Conservation (phyloP, 1,140 invertebrate species). For the Drosophila obscura region DNA sequence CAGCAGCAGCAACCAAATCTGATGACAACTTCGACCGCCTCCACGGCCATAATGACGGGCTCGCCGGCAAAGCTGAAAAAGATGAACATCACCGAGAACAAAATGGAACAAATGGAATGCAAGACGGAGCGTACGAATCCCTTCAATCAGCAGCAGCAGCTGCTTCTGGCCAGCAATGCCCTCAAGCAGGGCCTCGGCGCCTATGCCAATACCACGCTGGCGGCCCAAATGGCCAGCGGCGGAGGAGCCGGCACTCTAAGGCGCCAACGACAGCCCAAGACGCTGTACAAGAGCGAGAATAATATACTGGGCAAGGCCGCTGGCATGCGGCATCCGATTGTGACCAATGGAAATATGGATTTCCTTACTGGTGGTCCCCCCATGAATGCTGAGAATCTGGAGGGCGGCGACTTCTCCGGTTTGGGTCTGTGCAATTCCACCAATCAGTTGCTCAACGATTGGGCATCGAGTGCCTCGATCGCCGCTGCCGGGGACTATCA, state of each 20-base stretch:
- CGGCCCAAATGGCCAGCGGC: conserved; percentile 74
- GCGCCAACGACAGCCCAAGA: conserved; percentile 79
- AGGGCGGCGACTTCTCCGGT: conserved; percentile 60
- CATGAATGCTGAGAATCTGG: conserved; percentile 28
- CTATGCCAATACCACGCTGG: conserved; percentile 78
- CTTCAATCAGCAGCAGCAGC: conserved; percentile 78
- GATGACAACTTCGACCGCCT: conserved; percentile 78
- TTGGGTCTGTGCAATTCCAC: conserved; percentile 76
- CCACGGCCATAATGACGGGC: conserved; percentile 66
- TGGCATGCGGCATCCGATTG: neutral
- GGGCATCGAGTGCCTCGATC: conserved; percentile 76
- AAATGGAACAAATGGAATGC: conserved; percentile 73
- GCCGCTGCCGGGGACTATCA: conserved; percentile 75
- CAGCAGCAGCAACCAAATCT: conserved; percentile 50
- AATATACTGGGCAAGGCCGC: conserved; percentile 73
- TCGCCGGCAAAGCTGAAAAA: conserved; percentile 69
- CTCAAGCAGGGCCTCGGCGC: conserved; percentile 76
- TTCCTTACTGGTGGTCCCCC: conserved; percentile 64
- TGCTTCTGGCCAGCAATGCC: conserved; percentile 76
- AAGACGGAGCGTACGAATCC: conserved; percentile 69
- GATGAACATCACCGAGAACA: conserved; percentile 84
- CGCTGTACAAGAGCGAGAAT: conserved; percentile 81
- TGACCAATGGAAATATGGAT: conserved; percentile 50
- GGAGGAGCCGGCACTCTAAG: conserved; percentile 74
- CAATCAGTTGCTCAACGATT: conserved; percentile 80